Base-by-base conservation (phyloP, 2,888 invertebrate species). In the Cactoblastis cactorum region DNA sequence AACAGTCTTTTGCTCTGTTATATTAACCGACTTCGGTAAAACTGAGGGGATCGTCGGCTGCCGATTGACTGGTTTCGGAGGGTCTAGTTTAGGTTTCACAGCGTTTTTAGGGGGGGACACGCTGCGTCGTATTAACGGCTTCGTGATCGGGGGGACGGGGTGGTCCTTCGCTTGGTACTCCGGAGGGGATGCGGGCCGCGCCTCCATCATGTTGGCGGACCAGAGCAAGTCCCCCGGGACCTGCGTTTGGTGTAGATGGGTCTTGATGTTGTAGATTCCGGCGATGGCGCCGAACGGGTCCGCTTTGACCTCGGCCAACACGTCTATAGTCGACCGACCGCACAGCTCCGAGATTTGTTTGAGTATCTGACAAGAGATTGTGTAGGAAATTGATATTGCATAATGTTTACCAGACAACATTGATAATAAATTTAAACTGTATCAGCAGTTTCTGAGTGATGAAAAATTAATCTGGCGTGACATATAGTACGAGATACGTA, bases 231-330 rank as follows among this genome's bases (percentile, higher is more conserved):
- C 83, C 0, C 73, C 73, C 0, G 80, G 62, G 4, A 72, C 67
- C 39, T 75, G 69, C 48, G 83, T 64, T 53, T 83, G 85, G 14
- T 69, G 73, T 5, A 79, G 59, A 53, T 87, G 89, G 3, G 72
- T 77, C 58, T 91, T 80, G 52, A 93, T 92, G 73, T 93, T 93
- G 75, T 90, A 93, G 65, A 93, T 91, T 48, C 92, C 93, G 2
- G 91, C 92, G 14, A 91, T 63, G 17, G 90, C 74, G 0, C 92
- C 92, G 62, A 90, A 92, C 0, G 91, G 92, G 51, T 92, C 91
- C 0, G 83, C 80, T 48, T 84, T 84, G 32, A 93, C 78, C 54
- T 89, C 83, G 1, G 85, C 76, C 18, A 86, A 80, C 5, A 92
- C 80, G 39, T 87, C 87, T 24, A 79, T 70, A 0, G 83, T 60